These are phyloP conservation scores for Platycercus adscitus DNA, from an alignment of 2,113 vertebrate species.

Conservation along the genomic window DNA sequence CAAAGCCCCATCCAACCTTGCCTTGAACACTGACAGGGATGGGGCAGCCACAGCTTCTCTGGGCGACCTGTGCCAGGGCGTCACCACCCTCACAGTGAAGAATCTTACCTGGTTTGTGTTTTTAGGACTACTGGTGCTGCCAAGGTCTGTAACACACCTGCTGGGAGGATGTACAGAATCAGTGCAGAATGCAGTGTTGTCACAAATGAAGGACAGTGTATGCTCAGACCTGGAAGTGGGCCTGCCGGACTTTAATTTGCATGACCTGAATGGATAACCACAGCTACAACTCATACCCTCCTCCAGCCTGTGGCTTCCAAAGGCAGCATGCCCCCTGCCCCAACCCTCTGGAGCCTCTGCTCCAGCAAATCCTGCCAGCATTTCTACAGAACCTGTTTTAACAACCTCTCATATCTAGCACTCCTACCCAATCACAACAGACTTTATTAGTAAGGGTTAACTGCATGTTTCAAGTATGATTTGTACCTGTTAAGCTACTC, in stretches of 20 bases:
- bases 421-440: not conserved
- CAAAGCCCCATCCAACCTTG: not conserved
- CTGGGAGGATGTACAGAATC: not conserved
- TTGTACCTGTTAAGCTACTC: not conserved
- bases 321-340: not conserved
- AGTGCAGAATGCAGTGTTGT: not conserved
- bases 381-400: not conserved
- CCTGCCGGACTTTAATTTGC: not conserved
- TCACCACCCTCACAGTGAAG: not conserved
- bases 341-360: not conserved
- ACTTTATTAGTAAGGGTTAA: not conserved
- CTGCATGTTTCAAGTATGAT: not conserved
- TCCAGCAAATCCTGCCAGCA: not conserved
- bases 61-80: not conserved
- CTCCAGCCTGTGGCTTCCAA: not conserved
- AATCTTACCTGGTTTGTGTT: not conserved
- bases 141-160: not conserved
- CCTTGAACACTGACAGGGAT: not conserved
- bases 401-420: not conserved
- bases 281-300: not conserved
- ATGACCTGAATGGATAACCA: not conserved
- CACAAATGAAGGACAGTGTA: not conserved
- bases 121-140: rapidly evolving
- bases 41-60: not conserved
- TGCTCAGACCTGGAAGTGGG: not conserved